Conservation (phyloP, 2,113 vertebrate genomes). For the Alligator sinensis region DNA sequence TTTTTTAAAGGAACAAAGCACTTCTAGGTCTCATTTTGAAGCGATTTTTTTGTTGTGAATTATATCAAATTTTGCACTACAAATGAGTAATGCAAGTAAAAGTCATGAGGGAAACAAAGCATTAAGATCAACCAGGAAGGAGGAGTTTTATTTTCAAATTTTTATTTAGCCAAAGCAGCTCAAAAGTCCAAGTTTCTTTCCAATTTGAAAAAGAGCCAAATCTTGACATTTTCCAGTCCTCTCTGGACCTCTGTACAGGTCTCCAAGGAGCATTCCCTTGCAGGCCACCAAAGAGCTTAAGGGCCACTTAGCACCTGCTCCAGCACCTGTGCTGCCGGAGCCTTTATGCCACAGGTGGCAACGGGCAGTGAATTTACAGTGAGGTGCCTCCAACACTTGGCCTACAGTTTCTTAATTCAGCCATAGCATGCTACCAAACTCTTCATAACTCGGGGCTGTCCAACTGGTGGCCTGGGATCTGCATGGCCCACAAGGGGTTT, state of each 20-base stretch:
- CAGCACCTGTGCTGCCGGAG: neutral
- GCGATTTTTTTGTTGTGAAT: neutral
- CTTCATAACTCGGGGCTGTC: neutral
- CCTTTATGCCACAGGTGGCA: neutral
- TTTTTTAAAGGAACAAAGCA: no score
- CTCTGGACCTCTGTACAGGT: slow-evolving; percentile 45
- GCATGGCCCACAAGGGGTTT: no score
- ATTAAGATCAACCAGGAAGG: slow-evolving; percentile 65
- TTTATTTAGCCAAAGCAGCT: slow-evolving; percentile 63
- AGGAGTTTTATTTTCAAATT: slow-evolving; percentile 61
- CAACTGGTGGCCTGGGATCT: no score
- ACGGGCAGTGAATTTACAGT: neutral
- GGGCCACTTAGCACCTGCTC: neutral
- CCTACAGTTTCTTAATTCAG: neutral
- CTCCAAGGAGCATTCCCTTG: slow-evolving; percentile 54
- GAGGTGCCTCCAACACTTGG: slow-evolving; percentile 21
- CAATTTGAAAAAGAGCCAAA: slow-evolving; percentile 70
- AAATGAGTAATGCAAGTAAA: slow-evolving; percentile 56
- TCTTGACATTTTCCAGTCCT: slow-evolving; percentile 51
- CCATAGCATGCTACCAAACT: neutral
- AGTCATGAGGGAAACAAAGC: slow-evolving; percentile 51
- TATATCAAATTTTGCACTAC: slow-evolving; percentile 27
- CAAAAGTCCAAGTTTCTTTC: slow-evolving; percentile 74
- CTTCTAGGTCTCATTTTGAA: slow-evolving; percentile 1
- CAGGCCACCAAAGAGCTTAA: slow-evolving; percentile 33